These are phyloP conservation scores for Edolisoma coerulescens DNA, from an alignment of 2,113 vertebrate species.

Conservation along the genomic window DNA sequence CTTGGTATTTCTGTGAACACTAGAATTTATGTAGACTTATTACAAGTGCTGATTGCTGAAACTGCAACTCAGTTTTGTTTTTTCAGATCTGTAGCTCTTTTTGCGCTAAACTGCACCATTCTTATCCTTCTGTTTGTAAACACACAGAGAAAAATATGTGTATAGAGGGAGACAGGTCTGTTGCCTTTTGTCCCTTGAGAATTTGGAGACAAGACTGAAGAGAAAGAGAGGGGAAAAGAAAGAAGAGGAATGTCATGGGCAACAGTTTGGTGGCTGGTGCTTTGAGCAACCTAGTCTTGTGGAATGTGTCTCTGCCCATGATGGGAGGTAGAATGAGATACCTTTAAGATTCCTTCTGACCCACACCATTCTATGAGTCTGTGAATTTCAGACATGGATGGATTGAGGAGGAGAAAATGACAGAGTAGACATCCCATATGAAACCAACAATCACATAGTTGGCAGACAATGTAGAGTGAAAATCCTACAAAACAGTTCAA, in stretches of 20 bases:
- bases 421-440: neutral
- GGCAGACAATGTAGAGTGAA: neutral
- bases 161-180: neutral
- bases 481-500: neutral
- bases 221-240: neutral
- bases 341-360: neutral
- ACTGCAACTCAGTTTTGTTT: slow-evolving; percentile 13
- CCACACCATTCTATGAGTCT: neutral
- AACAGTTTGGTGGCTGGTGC: neutral
- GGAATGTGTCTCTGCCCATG: neutral
- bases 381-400: neutral
- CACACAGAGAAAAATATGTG: neutral
- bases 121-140: neutral
- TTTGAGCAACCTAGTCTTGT: neutral
- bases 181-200: neutral
- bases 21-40: slow-evolving; percentile 56
- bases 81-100: neutral
- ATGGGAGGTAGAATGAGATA: neutral
- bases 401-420: neutral
- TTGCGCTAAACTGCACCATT: neutral
- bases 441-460: neutral
- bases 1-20: slow-evolving; percentile 58
- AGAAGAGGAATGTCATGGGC: neutral
- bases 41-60: slow-evolving; percentile 48
- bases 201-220: neutral